Percentiles rank a stretch among this genome's conserved stretches.
These are phyloP conservation scores for Catharus fuscescens DNA, from an alignment of 2,113 vertebrate genomes.

Conservation along the genomic window DNA sequence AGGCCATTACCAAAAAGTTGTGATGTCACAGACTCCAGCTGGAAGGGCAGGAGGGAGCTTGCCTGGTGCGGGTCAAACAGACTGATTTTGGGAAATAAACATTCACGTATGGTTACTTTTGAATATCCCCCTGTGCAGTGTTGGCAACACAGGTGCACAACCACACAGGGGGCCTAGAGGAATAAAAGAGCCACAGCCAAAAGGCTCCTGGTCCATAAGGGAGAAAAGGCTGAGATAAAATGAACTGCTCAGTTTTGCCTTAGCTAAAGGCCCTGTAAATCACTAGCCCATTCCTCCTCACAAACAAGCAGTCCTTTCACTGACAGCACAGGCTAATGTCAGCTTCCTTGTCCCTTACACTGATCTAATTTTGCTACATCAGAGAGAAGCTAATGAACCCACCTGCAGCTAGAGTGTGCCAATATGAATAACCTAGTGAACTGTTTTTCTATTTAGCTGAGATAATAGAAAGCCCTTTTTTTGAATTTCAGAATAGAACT, in stretches of 20 bases:
- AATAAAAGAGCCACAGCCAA: neutral
- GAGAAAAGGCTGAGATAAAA: neutral
- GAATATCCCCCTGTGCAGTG: neutral
- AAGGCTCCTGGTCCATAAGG: neutral
- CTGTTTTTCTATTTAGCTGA: neutral
- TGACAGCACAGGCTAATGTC: neutral
- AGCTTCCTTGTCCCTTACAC: neutral
- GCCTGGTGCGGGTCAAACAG: neutral
- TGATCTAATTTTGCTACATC: neutral
- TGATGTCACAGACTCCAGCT: neutral
- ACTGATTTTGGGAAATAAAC: neutral
- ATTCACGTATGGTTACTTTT: neutral
- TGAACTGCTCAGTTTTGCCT: neutral
- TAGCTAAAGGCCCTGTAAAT: neutral
- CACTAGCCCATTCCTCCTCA: neutral
- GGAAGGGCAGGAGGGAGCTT: neutral
- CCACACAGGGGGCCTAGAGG: neutral
- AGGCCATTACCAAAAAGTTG: conserved; percentile 1
- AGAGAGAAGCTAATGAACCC: neutral
- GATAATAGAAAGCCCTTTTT: neutral
- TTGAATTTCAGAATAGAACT: neutral
- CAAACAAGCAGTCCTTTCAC: neutral
- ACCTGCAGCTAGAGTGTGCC: neutral
- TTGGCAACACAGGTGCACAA: neutral
- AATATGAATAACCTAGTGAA: neutral